Evolutionary conservation across 30 jellyfish, hydroid and myxozoan species (phyloP).

Genomic region (Aurelia sp.): DNA sequence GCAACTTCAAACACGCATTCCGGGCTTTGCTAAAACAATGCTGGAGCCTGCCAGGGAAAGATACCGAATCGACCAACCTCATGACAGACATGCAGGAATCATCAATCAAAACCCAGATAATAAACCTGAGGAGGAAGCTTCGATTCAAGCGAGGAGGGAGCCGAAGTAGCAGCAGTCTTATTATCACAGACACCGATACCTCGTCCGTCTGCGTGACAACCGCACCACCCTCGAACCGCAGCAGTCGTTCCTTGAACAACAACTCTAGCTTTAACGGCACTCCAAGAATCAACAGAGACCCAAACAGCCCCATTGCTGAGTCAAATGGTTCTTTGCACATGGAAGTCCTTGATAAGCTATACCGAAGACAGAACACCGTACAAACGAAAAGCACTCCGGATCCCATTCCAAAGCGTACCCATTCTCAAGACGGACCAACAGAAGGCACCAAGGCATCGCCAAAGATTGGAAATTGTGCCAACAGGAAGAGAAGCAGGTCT

Average conservation of each 20-base stretch:
- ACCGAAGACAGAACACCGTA: background rate
- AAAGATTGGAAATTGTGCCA: too few relatives aligned
- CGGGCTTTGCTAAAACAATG: constrained; percentile 59
- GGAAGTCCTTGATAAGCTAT: background rate
- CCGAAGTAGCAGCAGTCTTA: background rate
- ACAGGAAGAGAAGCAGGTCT: too few relatives aligned
- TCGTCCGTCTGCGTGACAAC: constrained; percentile 31
- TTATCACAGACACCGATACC: constrained; percentile 15
- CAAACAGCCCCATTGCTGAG: background rate
- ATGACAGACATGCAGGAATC: background rate
- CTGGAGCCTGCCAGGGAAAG: constrained; percentile 5
- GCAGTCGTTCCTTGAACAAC: constrained; percentile 5
- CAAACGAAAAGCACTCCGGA: background rate
- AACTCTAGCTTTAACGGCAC: constrained; percentile 3
- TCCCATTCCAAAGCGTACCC: background rate
- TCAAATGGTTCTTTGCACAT: background rate
- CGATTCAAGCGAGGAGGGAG: constrained; percentile 18
- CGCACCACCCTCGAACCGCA: constrained; percentile 10
- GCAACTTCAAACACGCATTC: constrained; percentile 78
- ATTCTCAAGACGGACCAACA: too few relatives aligned
- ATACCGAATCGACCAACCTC: constrained; percentile 2
- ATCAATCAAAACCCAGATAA: constrained; percentile 36
- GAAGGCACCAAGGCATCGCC: too few relatives aligned
- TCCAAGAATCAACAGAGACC: background rate
- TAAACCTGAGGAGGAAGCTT: constrained; percentile 27